Conservation (phyloP, 2,888 invertebrate species). For the Onchidella celtica region DNA sequence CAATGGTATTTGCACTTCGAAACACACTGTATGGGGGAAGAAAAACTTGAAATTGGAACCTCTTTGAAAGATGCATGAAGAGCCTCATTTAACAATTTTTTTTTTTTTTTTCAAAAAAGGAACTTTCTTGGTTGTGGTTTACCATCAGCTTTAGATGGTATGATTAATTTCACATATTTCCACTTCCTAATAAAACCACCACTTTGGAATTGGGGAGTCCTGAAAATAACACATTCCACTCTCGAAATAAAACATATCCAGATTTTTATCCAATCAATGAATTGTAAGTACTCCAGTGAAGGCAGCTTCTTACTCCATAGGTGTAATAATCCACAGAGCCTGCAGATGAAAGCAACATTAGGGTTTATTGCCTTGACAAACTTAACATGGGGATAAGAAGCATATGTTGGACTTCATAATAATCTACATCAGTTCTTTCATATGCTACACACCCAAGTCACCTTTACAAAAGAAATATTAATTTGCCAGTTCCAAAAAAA, state of each 20-base stretch:
- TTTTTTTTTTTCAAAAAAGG: neutral
- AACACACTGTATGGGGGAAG: constrained; percentile 7
- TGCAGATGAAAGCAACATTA: too few relatives aligned
- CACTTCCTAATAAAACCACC: constrained; percentile 3
- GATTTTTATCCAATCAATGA: constrained; percentile 24
- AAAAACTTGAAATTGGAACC: constrained; percentile 11
- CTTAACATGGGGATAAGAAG: too few relatives aligned
- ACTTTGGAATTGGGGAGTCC: constrained; percentile 43
- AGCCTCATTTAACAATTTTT: constrained; percentile 38
- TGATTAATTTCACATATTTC: neutral
- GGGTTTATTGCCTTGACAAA: too few relatives aligned
- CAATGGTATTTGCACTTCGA: constrained; percentile 9
- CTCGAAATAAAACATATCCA: constrained; percentile 36
- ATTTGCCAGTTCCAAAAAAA: too few relatives aligned
- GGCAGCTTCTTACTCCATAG: neutral
- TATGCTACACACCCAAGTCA: too few relatives aligned
- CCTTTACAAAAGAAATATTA: too few relatives aligned
- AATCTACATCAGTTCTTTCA: too few relatives aligned
- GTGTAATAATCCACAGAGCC: neutral
- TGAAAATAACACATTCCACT: neutral
- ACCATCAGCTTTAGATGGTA: constrained; percentile 25
- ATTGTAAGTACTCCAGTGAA: constrained; percentile 20
- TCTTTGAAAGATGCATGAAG: neutral
- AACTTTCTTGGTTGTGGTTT: neutral
- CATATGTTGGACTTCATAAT: too few relatives aligned